Evolutionary conservation across 2,888 invertebrate genomes (phyloP).

Genomic region (Leptodirus hochenwartii): DNA sequence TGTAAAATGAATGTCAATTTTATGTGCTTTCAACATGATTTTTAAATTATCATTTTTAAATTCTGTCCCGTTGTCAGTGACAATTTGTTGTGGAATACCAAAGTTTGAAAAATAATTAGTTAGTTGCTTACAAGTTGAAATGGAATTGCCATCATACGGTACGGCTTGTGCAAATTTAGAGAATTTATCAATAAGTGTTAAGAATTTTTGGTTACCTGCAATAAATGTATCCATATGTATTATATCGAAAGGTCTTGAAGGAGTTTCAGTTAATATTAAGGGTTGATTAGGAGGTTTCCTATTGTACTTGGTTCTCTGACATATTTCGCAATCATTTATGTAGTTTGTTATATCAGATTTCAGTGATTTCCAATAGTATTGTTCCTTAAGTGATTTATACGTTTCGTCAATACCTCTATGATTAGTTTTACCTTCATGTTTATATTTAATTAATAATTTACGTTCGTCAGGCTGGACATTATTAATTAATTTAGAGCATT

Average conservation of each 20-base stretch:
- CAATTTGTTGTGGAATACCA: conserved; percentile 12
- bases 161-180: conserved; percentile 13
- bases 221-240: conserved; percentile 6
- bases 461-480: conserved; percentile 7
- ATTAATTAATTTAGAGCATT: conserved; percentile 9
- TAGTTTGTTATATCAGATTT: conserved; percentile 5
- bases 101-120: conserved; percentile 12
- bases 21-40: conserved; percentile 11
- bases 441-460: conserved; percentile 8
- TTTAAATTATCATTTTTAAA: conserved; percentile 12
- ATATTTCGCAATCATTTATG: conserved; percentile 8
- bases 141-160: conserved; percentile 5
- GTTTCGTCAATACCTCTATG: conserved; percentile 13
- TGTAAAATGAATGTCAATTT: conserved; percentile 12
- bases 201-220: conserved; percentile 9
- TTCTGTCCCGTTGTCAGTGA: conserved; percentile 12
- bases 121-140: conserved; percentile 10
- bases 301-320: conserved; percentile 8
- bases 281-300: conserved; percentile 6
- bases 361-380: conserved; percentile 10
- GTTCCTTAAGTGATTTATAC: conserved; percentile 7
- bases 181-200: conserved; percentile 13
- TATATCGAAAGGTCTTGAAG: conserved; percentile 9
- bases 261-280: conserved; percentile 5
- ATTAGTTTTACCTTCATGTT: conserved; percentile 12